Evolutionary conservation across 1,140 invertebrate species (phyloP), one percentile per base, ranked within the genome.

Genomic region (Neelides sp.): DNA sequence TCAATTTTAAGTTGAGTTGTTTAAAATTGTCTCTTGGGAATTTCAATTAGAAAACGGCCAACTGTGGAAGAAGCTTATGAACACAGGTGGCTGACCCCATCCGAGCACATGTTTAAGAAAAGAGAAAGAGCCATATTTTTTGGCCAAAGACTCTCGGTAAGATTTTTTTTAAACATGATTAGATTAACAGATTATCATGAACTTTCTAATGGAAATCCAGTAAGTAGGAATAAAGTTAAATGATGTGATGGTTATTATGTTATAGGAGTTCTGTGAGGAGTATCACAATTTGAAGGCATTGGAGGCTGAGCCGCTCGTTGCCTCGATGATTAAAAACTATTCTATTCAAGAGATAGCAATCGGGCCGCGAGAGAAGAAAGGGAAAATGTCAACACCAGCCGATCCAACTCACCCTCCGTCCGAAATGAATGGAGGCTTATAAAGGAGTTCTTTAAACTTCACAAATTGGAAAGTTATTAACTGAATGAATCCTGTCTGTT

Each of bases 31-130:
- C 55, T 40, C 15, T 37, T 23, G 41, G 17, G 19, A 56, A 30
- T 52, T 22, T 28, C 3, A 42, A 34, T 2, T 61, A 93, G 88
- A 55, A 94, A 96, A 76, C 74, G 94, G 64, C 89, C 92, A 44
- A 78, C 81, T 34, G 79, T 85, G 1, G 91, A 95, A 63, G 92
- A 98, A 68, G 93, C 89, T 62, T 77, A 89, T 61, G 90, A 97
- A 64, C 88, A 97, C 67, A 82, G 90, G 66, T 98, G 94, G 91
- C 70, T 98, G 15, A 73, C 85, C 52, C 80, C 85, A 3, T 83
- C 83, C 2, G 90, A 96, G 64, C 87, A 81, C 64, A 92, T 95
- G 81, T 82, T 90, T 45, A 89, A 85, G 69, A 90, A 89, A 57
- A 24, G 54, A 26, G 37, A 49, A 35, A 37, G 28, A 23, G 41